A percentile compares a stretch with the other conserved stretches of the same genome.
These are phyloP conservation scores for Sphaerophoria taeniata DNA, from an alignment of 2,888 invertebrate genomes.

Conservation along the genomic window DNA sequence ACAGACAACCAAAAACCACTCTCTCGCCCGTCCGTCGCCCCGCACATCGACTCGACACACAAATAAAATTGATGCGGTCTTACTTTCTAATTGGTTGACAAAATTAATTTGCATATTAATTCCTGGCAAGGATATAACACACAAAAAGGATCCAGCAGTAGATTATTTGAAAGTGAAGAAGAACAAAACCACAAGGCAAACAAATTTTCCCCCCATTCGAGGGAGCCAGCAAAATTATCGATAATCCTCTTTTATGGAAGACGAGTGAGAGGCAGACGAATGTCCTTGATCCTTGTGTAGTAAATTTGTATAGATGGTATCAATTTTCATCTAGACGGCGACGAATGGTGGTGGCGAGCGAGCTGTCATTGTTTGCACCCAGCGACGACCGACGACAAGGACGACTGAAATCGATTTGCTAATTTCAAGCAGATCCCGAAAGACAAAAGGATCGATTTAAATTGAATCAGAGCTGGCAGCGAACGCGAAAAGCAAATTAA, in stretches of 20 bases:
- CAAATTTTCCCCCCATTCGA: slow-evolving; percentile 50
- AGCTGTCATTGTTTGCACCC: slow-evolving; percentile 56
- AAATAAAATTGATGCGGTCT: slow-evolving; percentile 52
- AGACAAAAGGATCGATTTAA: slow-evolving; percentile 72
- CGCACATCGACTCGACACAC: slow-evolving; percentile 7
- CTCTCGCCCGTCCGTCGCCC: neutral
- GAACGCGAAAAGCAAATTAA: slow-evolving; percentile 66
- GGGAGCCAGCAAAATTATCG: slow-evolving; percentile 21
- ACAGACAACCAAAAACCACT: neutral
- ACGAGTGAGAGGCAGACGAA: neutral
- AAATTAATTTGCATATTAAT: slow-evolving; percentile 75
- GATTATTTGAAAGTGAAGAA: neutral
- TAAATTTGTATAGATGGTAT: slow-evolving; percentile 42
- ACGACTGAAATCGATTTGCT: slow-evolving; percentile 69
- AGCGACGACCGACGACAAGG: no score
- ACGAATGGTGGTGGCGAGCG: neutral
- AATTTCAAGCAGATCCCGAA: slow-evolving; percentile 64
- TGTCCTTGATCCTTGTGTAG: slow-evolving; percentile 38
- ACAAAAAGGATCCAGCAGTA: neutral
- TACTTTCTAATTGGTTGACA: slow-evolving; percentile 74
- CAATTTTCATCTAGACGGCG: slow-evolving; percentile 28
- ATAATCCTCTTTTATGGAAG: slow-evolving; percentile 38
- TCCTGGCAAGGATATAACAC: slow-evolving; percentile 61
- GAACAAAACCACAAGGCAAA: slow-evolving; percentile 68
- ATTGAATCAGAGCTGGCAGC: slow-evolving; percentile 60